A percentile compares a stretch with the other conserved stretches of the same genome.
Evolutionary conservation across 2,797 vertebrate species (phyloP).

Genomic region (Hafferia zeledoni): DNA sequence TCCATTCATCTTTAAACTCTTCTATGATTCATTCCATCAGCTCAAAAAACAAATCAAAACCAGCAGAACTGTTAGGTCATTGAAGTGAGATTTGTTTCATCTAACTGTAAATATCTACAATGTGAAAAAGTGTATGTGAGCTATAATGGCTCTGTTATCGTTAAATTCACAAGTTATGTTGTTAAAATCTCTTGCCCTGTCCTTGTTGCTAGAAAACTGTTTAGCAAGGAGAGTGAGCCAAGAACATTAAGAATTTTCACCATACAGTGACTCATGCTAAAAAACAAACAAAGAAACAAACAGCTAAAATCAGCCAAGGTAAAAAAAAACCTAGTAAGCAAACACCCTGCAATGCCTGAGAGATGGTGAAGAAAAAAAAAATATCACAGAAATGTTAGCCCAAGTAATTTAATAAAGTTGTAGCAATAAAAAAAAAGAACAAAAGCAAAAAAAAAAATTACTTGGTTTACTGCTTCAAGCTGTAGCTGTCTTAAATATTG

Average conservation of each 20-base stretch:
- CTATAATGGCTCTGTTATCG: not conserved
- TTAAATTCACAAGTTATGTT: not conserved
- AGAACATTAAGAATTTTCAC: not conserved
- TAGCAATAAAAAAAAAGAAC: not conserved
- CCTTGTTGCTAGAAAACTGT: not conserved
- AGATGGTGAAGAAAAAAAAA: not conserved
- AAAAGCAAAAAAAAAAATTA: not conserved
- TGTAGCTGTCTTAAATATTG: not conserved
- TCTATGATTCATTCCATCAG: not conserved
- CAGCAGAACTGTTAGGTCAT: not conserved
- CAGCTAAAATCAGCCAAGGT: not conserved
- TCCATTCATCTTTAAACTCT: not conserved
- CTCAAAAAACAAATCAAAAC: not conserved
- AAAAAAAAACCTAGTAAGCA: not conserved
- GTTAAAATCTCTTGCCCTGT: not conserved
- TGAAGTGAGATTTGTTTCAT: not conserved
- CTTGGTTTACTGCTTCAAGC: not conserved
- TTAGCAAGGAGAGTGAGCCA: not conserved
- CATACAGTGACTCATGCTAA: not conserved
- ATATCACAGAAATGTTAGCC: not conserved
- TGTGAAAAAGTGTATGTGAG: not conserved
- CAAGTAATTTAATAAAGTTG: not conserved
- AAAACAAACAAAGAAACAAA: not conserved
- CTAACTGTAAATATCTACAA: not conserved
- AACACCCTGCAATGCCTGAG: not conserved